Base-by-base conservation (phyloP, 2,888 invertebrate genomes). In the Erannis defoliaria region DNA sequence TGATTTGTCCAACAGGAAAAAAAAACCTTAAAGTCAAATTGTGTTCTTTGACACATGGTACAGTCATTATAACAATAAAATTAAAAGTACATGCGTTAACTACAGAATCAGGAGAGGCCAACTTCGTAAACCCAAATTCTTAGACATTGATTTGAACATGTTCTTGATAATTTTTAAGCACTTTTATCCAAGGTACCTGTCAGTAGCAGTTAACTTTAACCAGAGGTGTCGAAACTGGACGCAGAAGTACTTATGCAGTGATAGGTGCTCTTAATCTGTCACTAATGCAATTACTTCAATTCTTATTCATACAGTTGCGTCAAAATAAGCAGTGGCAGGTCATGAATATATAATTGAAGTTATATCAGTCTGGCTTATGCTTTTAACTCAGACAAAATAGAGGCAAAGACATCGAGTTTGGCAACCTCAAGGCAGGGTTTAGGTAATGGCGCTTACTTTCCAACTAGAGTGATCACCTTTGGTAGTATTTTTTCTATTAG, bases 201-300 rank as follows among this genome's bases (percentile, higher is more conserved):
- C 43, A 14, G n/a, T 16, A 4, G 9, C 29, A 43, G 19, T 37
- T 55, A 33, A 46, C 6, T n/a, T 48, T 42, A 38, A 29, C 38
- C 18, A 55, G 31, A 55, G 55, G 21, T 61, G 49, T 45, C 46
- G 40, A 33, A 55, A 61, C 45, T 23, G 38, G 50, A 21, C 29
- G 21, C 45, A 50, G n/a, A 19, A 37, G 49, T 60, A 48, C 55
- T 60, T 35, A 48, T 42, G 18, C 31, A 51, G 43, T 38, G 43
- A 51, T 55, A 50, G 46, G 55, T 62, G 62, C 19, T 53, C 53
- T 53, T 62, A 62, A 62, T 62, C 56, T 42, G 62, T 57, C 56
- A 55, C 38, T 62, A 62, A 57, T 57, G 56, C 62, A 57, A 62
- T 57, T 55, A 55, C 55, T 38, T 23, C 33, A 43, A 50, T 55